Evolutionary conservation across 2,888 invertebrate genomes (phyloP).

Genomic region (Aphidoletes aphidimyza): DNA sequence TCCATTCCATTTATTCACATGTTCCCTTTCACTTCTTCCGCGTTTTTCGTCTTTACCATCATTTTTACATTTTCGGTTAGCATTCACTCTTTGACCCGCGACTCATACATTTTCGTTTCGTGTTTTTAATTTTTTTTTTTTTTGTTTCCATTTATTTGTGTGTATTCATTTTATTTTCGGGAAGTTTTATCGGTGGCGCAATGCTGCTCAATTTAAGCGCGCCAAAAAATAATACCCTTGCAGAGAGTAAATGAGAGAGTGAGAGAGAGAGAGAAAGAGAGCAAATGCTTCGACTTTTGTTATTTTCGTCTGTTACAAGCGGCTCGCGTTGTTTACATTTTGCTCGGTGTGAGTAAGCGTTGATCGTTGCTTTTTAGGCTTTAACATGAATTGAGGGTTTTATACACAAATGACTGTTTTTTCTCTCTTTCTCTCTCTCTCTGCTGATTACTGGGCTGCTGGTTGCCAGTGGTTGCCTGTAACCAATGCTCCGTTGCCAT

Average conservation of each 20-base stretch:
- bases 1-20: neutral
- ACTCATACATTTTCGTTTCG: conserved; percentile 33
- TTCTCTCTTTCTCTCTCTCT: neutral
- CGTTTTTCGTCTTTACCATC: neutral
- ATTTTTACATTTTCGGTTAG: neutral
- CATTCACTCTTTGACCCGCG: conserved; percentile 23
- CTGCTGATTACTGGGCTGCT: neutral
- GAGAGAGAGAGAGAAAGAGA: neutral
- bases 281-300: neutral
- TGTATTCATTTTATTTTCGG: conserved; percentile 24
- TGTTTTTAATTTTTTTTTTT: conserved; percentile 21
- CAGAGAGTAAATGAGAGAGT: neutral
- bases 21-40: neutral
- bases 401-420: conserved; percentile 5
- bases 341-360: conserved; percentile 19
- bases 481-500: neutral
- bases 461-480: neutral
- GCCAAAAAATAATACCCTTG: neutral
- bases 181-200: conserved; percentile 37
- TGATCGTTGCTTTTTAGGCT: conserved; percentile 21
- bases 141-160: conserved; percentile 40
- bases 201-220: conserved; percentile 20
- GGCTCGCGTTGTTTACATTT: conserved; percentile 13
- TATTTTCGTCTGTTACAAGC: neutral
- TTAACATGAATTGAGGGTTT: conserved; percentile 43